A percentile compares a stretch with the other conserved stretches of the same genome.
Evolutionary conservation across 1,140 invertebrate genomes (phyloP).

Genomic region (Laupala kohalensis): DNA sequence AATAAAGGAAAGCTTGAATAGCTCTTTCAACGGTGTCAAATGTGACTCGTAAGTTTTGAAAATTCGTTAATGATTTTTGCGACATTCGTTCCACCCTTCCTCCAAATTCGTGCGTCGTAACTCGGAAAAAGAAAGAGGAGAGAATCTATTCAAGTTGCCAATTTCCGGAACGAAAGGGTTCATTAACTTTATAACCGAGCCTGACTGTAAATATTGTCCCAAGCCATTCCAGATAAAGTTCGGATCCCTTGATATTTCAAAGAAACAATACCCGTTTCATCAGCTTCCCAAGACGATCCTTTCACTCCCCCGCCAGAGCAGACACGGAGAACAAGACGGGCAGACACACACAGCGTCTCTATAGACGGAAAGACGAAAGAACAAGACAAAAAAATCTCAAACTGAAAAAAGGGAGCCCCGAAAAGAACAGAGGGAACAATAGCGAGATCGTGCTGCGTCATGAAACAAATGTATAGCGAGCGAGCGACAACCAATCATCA

Average conservation of each 20-base stretch:
- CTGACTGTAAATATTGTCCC: not conserved
- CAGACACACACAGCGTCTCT: not conserved
- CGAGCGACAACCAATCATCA: slow-evolving; percentile 12
- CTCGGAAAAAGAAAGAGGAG: not conserved
- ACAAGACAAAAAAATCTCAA: not conserved
- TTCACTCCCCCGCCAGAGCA: not conserved
- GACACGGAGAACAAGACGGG: not conserved
- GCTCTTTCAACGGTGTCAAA: too few species aligned
- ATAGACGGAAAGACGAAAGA: not conserved
- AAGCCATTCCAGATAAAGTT: not conserved
- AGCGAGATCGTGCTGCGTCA: slow-evolving; percentile 14
- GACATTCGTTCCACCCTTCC: not conserved
- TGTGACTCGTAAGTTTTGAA: too few species aligned
- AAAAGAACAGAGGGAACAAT: slow-evolving; percentile 6
- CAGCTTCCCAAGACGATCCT: not conserved
- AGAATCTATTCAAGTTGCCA: not conserved
- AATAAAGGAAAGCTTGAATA: not conserved
- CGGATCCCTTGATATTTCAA: not conserved
- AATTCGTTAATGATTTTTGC: not conserved
- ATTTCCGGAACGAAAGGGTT: not conserved
- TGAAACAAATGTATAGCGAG: slow-evolving; percentile 10
- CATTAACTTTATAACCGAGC: not conserved
- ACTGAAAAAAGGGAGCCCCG: not conserved
- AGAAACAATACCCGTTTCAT: slow-evolving; percentile 1
- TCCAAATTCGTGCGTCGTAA: not conserved